phyloP scores from a whole-genome alignment of 2,888 invertebrate genomes.

The Drosophila fungiperda region DNA sequence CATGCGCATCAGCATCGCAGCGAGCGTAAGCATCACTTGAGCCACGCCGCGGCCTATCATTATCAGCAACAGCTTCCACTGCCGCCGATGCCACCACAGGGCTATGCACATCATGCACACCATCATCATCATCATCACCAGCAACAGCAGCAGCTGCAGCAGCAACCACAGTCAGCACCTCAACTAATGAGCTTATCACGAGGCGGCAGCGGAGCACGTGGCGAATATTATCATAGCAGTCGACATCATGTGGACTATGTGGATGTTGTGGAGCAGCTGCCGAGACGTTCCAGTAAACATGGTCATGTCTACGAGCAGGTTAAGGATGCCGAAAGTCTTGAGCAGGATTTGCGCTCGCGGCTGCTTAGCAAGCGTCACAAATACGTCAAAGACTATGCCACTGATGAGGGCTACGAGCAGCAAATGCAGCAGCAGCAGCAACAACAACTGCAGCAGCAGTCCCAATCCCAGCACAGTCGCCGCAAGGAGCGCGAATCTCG shows the following conservation, averaged over 20 bases:
- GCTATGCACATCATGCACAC: slow-evolving; percentile 69
- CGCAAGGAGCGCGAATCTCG: slow-evolving; percentile 71
- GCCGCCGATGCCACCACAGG: slow-evolving; percentile 52
- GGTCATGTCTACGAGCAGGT: slow-evolving; percentile 67
- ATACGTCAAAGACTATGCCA: slow-evolving; percentile 87
- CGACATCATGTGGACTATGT: slow-evolving; percentile 71
- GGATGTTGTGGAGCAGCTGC: slow-evolving; percentile 59
- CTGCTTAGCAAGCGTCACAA: slow-evolving; percentile 89
- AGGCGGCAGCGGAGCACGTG: slow-evolving; percentile 39
- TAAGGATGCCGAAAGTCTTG: slow-evolving; percentile 87
- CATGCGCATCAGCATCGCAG: slow-evolving; percentile 55
- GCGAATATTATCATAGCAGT: slow-evolving; percentile 61
- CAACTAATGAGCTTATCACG: slow-evolving; percentile 47
- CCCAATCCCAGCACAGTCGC: slow-evolving; percentile 46
- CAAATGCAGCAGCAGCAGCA: slow-evolving; percentile 29
- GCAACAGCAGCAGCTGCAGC: slow-evolving; percentile 21
- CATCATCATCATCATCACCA: slow-evolving; percentile 66
- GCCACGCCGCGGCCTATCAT: slow-evolving; percentile 52
- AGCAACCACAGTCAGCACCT: slow-evolving; percentile 30
- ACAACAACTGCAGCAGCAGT: slow-evolving; percentile 22
- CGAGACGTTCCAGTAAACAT: slow-evolving; percentile 70
- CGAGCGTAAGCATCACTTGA: slow-evolving; percentile 63
- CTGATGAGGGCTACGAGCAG: slow-evolving; percentile 67
- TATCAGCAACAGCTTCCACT: slow-evolving; percentile 54
- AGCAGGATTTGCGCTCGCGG: slow-evolving; percentile 91